Conservation (phyloP, 1,140 invertebrate genomes). For the Brachionus plicatilis region DNA sequence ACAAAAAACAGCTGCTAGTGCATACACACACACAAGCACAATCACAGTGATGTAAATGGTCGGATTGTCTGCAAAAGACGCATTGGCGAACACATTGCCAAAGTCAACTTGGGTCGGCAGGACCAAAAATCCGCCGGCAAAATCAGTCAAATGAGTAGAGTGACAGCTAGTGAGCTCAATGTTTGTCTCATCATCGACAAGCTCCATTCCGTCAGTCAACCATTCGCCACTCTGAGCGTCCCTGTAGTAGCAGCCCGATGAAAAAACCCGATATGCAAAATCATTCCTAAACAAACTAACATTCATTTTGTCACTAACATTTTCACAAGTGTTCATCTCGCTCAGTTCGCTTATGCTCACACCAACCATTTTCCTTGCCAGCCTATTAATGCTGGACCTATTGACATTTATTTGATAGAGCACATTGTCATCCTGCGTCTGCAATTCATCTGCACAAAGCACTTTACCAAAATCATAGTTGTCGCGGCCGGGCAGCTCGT, state of each 20-base stretch:
- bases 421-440: not conserved
- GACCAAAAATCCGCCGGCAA: conserved; percentile 53
- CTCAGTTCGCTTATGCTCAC: not conserved
- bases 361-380: not conserved
- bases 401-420: not conserved
- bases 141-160: conserved; percentile 54
- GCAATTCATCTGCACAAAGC: not conserved
- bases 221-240: not conserved
- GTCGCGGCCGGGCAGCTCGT: not conserved
- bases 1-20: conserved; percentile 57
- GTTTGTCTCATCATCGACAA: conserved; percentile 42
- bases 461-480: not conserved
- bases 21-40: conserved; percentile 55
- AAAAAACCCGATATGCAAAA: not conserved
- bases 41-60: conserved; percentile 61
- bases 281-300: not conserved
- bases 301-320: not conserved
- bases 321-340: not conserved
- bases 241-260: conserved; percentile 17
- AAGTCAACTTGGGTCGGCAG: conserved; percentile 56
- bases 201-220: not conserved
- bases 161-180: conserved; percentile 44
- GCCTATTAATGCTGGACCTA: not conserved
- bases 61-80: conserved; percentile 60
- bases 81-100: conserved; percentile 53